Percentiles rank a stretch among this genome's conserved stretches.
Evolutionary conservation across 2,797 vertebrate species (phyloP).

Genomic region (Aphelocoma californica): DNA sequence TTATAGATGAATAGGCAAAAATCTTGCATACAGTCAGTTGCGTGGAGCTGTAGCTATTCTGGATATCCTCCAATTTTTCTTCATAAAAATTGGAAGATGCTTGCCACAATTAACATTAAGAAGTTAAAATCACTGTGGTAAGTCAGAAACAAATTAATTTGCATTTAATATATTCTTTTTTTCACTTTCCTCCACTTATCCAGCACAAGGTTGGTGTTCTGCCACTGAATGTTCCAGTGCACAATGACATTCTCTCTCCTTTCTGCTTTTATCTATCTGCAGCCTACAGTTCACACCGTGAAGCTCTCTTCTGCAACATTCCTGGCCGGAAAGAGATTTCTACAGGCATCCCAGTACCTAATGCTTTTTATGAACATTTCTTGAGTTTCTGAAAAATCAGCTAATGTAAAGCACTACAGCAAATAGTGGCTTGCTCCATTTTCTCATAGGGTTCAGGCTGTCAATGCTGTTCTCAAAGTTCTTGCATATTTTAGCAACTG

Average conservation of each 20-base stretch:
- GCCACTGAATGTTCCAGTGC: neutral
- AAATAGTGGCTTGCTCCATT: neutral
- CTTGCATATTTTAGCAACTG: constrained; percentile 19
- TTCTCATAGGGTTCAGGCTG: neutral
- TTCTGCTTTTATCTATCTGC: neutral
- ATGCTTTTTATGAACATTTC: neutral
- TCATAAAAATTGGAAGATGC: neutral
- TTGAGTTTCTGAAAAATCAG: no score
- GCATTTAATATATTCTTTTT: neutral
- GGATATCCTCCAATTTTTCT: neutral
- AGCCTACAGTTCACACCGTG: neutral
- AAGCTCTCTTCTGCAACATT: neutral
- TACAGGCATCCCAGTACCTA: neutral
- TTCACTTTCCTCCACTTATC: neutral
- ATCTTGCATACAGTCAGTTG: neutral
- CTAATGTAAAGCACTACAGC: no score
- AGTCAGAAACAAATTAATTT: neutral
- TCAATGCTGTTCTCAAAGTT: neutral
- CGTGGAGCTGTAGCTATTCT: neutral
- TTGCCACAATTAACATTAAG: neutral
- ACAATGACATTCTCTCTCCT: neutral
- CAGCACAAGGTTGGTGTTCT: neutral
- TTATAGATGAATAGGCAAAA: neutral
- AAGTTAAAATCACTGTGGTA: neutral
- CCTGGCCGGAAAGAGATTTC: constrained; percentile 4